Conservation (phyloP, 2,113 vertebrate species). For the Scartelaos histophorus region DNA sequence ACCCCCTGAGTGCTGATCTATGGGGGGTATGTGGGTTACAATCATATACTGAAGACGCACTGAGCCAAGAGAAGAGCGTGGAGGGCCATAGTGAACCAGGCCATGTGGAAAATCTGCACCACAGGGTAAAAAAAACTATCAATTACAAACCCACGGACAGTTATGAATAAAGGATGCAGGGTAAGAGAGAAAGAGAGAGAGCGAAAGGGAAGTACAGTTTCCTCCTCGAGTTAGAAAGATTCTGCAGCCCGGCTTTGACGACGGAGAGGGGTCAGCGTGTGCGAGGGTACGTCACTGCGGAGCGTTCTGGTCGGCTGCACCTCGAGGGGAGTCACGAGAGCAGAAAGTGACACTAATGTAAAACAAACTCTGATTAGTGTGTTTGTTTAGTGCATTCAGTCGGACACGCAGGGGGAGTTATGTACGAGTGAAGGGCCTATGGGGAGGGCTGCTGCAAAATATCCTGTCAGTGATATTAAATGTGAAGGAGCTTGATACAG, state of each 20-base stretch:
- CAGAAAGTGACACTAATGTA: slow-evolving; percentile 75
- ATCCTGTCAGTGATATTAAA: not conserved
- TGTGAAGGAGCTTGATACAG: not conserved
- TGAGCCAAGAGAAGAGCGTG: slow-evolving; percentile 59
- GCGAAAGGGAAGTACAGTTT: slow-evolving; percentile 5
- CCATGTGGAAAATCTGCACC: slow-evolving; percentile 72
- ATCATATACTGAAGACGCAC: slow-evolving; percentile 40
- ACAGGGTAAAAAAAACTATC: slow-evolving; percentile 72
- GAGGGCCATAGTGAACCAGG: slow-evolving; percentile 66
- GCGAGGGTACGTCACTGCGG: slow-evolving; percentile 15
- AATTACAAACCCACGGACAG: slow-evolving; percentile 61
- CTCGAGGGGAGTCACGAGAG: slow-evolving; percentile 40
- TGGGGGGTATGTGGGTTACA: slow-evolving; percentile 64
- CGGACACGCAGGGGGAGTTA: slow-evolving; percentile 38
- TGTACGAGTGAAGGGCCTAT: slow-evolving; percentile 19
- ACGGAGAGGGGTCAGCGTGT: slow-evolving; percentile 19
- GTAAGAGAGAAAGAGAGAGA: slow-evolving; percentile 10
- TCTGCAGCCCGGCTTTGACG: slow-evolving; percentile 4
- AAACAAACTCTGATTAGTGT: slow-evolving; percentile 70
- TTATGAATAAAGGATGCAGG: slow-evolving; percentile 62
- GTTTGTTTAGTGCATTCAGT: slow-evolving; percentile 58
- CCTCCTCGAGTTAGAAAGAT: slow-evolving; percentile 19
- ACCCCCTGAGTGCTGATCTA: slow-evolving; percentile 52
- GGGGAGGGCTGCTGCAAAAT: not conserved
- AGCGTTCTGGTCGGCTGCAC: slow-evolving; percentile 55